A percentile compares a stretch with the other conserved stretches of the same genome.
phyloP scores from a whole-genome alignment of 2,113 vertebrate genomes.

The Brachyhypopomus occidentalis region DNA sequence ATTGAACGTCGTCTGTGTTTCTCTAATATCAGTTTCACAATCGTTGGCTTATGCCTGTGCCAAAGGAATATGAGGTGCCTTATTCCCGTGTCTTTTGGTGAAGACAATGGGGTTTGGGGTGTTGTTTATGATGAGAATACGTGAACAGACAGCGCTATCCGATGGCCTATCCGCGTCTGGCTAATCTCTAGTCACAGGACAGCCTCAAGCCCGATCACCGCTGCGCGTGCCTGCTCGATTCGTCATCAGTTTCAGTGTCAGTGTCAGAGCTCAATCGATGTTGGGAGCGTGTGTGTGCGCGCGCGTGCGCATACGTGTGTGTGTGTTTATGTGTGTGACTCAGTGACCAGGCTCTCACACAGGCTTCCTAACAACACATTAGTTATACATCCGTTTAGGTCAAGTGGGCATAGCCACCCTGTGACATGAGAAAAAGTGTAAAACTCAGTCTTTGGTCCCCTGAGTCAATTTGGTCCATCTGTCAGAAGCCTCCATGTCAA shows the following conservation, averaged over 20 bases:
- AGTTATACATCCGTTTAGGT: conserved; percentile 48
- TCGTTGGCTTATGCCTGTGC: no score
- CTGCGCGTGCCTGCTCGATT: conserved; percentile 66
- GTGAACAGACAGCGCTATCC: conserved; percentile 1
- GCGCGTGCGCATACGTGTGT: conserved; percentile 45
- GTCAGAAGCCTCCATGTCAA: conserved; percentile 31
- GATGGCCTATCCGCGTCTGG: conserved; percentile 42
- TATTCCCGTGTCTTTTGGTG: background rate
- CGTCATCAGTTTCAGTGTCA: conserved; percentile 78
- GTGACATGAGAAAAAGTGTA: conserved; percentile 43
- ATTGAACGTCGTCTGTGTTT: no score
- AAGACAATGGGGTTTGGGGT: background rate
- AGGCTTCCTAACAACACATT: conserved; percentile 41
- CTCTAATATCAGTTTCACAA: no score
- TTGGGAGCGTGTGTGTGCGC: conserved; percentile 43
- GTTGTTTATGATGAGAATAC: background rate
- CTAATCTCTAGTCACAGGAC: conserved; percentile 37
- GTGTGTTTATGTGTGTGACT: background rate
- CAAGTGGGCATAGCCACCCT: conserved; percentile 35
- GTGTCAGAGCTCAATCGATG: conserved; percentile 70
- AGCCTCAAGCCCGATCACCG: conserved; percentile 60
- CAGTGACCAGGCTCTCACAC: conserved; percentile 29
- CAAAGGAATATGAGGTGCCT: background rate
- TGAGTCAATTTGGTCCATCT: conserved; percentile 46
- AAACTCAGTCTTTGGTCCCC: conserved; percentile 40